phyloP scores from a whole-genome alignment of 2,888 invertebrate genomes.

The Cecidostiba fungosa region DNA sequence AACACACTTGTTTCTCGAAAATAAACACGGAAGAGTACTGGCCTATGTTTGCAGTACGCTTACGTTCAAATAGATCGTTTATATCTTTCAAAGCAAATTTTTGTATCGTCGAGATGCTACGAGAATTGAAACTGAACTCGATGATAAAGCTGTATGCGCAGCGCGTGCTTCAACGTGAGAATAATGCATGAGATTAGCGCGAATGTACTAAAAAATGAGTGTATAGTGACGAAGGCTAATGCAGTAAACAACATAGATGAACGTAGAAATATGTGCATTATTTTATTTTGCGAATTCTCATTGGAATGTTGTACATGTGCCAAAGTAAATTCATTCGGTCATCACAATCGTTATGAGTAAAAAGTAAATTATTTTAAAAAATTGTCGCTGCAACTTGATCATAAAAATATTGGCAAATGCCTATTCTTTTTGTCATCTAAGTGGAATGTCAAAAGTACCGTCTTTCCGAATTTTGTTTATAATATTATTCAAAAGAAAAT shows the following conservation, averaged over 20 bases:
- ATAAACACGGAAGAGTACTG: conserved; percentile 18
- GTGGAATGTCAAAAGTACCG: conserved; percentile 36
- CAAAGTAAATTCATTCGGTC: not conserved
- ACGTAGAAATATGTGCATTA: conserved; percentile 26
- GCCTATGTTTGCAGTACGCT: not conserved
- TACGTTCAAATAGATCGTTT: conserved; percentile 2
- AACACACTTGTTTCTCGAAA: conserved; percentile 6
- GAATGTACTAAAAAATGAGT: conserved; percentile 1
- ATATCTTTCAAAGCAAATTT: not conserved
- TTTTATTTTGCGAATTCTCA: conserved; percentile 40
- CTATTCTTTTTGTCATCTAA: not conserved
- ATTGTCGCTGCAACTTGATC: not conserved
- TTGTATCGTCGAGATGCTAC: not conserved
- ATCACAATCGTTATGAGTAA: not conserved
- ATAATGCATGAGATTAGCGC: not conserved
- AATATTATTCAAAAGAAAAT: conserved; percentile 71
- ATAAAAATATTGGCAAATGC: conserved; percentile 26
- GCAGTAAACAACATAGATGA: conserved; percentile 19
- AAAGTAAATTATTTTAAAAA: not conserved
- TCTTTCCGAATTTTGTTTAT: conserved; percentile 63
- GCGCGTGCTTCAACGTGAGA: not conserved
- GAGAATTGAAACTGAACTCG: not conserved
- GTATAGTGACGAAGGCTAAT: not conserved
- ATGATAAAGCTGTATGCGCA: not conserved
- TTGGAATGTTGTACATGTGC: conserved; percentile 7